Evolutionary conservation across 2,797 vertebrate species (phyloP).

Genomic region (Agapornis canus): DNA sequence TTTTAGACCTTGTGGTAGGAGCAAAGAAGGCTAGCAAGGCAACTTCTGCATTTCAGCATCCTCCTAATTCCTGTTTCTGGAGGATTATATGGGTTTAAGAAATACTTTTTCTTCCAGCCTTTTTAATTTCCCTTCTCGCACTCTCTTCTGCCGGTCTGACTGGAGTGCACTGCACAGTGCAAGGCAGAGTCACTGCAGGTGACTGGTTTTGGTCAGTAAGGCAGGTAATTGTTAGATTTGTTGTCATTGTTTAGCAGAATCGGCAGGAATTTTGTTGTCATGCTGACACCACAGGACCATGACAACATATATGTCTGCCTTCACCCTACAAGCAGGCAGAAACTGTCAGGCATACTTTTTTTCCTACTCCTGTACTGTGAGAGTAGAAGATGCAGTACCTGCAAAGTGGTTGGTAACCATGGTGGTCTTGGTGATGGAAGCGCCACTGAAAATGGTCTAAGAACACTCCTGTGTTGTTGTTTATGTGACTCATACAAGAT

Average conservation of each 20-base stretch:
- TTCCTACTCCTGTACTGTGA: background rate
- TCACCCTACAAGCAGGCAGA: background rate
- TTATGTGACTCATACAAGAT: background rate
- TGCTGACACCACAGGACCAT: background rate
- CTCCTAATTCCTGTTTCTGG: background rate
- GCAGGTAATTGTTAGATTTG: background rate
- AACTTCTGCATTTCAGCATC: background rate
- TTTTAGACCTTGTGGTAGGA: background rate
- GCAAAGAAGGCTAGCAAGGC: background rate
- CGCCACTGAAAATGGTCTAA: background rate
- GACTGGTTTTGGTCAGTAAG: rapidly evolving
- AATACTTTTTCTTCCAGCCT: background rate
- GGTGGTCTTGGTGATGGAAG: background rate
- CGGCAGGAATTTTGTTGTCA: background rate
- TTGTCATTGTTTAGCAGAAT: background rate
- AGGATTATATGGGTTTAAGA: background rate
- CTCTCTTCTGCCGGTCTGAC: rapidly evolving
- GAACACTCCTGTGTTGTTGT: background rate
- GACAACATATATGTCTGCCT: background rate
- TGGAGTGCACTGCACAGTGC: background rate
- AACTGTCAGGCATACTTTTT: background rate
- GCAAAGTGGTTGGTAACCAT: background rate
- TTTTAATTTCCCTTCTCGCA: rapidly evolving
- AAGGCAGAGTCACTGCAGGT: background rate
- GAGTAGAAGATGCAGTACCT: background rate